These are phyloP conservation scores for Rhyacophila evoluta DNA, from an alignment of 2,888 invertebrate species.

Conservation along the genomic window DNA sequence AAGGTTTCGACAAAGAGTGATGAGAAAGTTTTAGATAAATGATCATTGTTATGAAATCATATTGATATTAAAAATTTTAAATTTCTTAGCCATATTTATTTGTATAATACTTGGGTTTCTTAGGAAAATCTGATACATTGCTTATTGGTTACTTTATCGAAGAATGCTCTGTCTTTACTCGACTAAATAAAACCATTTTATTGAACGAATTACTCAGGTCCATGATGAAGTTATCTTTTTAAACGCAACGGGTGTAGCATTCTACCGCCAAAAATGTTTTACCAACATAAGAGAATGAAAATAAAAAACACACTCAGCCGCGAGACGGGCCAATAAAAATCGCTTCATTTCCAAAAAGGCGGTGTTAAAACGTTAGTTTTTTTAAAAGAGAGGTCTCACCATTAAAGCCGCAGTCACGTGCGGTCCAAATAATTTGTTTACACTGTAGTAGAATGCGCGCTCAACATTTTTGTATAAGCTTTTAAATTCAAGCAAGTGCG, in stretches of 20 bases:
- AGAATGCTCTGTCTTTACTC: no score
- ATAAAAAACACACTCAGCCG: background rate
- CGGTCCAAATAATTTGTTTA: constrained; percentile 46
- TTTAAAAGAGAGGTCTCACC: constrained; percentile 2
- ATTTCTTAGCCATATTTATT: no score
- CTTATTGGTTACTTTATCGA: no score
- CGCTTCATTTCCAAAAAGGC: background rate
- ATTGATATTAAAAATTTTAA: no score
- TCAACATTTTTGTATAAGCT: background rate
- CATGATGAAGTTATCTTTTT: background rate
- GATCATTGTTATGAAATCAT: no score
- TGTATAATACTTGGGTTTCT: no score
- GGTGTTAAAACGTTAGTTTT: background rate
- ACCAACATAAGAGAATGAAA: background rate
- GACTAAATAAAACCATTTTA: no score
- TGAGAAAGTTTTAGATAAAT: no score
- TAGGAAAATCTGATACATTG: no score
- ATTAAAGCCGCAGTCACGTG: constrained; percentile 32
- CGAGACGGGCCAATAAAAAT: background rate
- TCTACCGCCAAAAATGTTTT: background rate
- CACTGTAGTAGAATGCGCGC: constrained; percentile 47
- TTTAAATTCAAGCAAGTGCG: no score
- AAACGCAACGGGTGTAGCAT: background rate
- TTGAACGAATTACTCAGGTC: background rate
- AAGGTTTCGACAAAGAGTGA: no score